Conservation (phyloP, 2,113 vertebrate genomes). For the Leucoraja erinaceus region DNA sequence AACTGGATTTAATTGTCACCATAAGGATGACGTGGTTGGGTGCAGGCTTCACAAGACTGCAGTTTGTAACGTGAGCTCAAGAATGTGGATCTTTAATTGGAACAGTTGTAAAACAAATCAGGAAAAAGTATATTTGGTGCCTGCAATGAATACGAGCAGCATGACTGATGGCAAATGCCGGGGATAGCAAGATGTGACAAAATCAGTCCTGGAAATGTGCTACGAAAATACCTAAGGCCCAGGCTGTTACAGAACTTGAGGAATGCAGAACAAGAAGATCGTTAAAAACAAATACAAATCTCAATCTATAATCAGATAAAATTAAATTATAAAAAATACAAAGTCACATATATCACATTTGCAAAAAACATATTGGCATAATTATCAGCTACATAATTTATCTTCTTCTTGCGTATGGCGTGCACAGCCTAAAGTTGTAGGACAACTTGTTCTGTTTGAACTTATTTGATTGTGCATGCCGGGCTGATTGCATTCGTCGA, state of each 20-base stretch:
- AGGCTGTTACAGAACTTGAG: not conserved
- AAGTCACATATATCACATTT: no score
- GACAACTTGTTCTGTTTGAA: no score
- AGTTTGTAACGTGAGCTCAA: slow-evolving; percentile 42
- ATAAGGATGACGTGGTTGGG: slow-evolving; percentile 5
- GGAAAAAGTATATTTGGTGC: slow-evolving; percentile 40
- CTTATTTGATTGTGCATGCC: no score
- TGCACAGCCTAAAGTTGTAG: no score
- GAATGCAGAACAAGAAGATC: slow-evolving; percentile 5
- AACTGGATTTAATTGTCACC: slow-evolving; percentile 14
- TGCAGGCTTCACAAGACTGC: not conserved
- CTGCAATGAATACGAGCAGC: slow-evolving; percentile 38
- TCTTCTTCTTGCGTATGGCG: no score
- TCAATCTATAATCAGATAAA: not conserved
- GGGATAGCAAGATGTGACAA: slow-evolving; percentile 29
- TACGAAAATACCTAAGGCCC: not conserved
- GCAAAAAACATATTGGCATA: not conserved
- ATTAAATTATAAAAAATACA: not conserved
- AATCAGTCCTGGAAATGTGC: slow-evolving; percentile 31
- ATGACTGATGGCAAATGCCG: slow-evolving; percentile 39
- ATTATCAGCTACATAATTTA: slow-evolving; percentile 12
- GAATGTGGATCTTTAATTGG: slow-evolving; percentile 44
- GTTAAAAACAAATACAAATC: slow-evolving; percentile 26
- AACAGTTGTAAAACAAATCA: slow-evolving; percentile 46
- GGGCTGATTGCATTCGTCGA: no score